Evolutionary conservation across 1,140 invertebrate genomes (phyloP), one percentile per base, ranked within the genome.

Genomic region (Chironomus tepperi): DNA sequence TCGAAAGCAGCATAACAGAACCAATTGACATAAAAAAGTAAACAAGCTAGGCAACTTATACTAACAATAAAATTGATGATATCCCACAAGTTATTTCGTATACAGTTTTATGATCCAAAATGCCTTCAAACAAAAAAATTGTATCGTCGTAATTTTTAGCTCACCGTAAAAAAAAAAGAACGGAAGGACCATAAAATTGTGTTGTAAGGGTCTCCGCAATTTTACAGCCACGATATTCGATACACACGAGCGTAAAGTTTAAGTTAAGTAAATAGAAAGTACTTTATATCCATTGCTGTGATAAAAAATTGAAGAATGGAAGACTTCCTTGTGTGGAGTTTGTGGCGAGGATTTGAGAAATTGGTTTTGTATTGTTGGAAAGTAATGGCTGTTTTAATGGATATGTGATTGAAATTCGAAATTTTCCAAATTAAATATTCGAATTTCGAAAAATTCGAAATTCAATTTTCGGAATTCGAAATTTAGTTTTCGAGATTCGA

Each of bases 31-130:
- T 57, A 57, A 57, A 57, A 57, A 12, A 12, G 47, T n/a, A 57
- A 57, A 57, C n/a, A n/a, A n/a, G 47, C 12, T 57, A 57, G 12
- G 47, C n/a, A 15, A 12, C n/a, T 12, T 15, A 12, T 15, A n/a
- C 47, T 57, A 57, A 57, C 47, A 57, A 57, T 57, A 57, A 57
- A 57, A 57, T 57, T 57, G 47, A 57, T 57, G n/a, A n/a, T 15
- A 12, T 5, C 47, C 47, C 47, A n/a, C 47, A 57, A 57, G 0
- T 57, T 57, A 5, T n/a, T 57, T 15, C 47, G 12, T 57, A n/a
- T 57, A 57, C 47, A 57, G n/a, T 15, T 57, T 57, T 57, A 57
- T 57, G 47, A 57, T 57, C 0, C 47, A 12, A 34, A 34, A 57
- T 57, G 47, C 47, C n/a, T 57, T n/a, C 15, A 34, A 57, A n/a